These are phyloP conservation scores for Pyrocoelia pectoralis DNA, from an alignment of 2,888 invertebrate species.

Conservation along the genomic window DNA sequence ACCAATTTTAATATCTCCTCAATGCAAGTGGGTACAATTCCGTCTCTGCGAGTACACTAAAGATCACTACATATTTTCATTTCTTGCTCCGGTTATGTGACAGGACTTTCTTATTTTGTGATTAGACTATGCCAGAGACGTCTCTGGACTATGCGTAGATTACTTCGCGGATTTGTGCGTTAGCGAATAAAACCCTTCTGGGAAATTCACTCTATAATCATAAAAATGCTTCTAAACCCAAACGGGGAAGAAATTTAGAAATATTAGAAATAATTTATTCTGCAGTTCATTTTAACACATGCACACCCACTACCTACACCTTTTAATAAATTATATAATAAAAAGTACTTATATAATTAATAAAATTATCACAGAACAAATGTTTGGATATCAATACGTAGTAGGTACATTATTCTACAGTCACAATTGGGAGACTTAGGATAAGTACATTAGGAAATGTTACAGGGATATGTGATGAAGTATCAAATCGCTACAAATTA, in stretches of 20 bases:
- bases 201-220: too few species aligned
- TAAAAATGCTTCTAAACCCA: too few species aligned
- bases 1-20: too few species aligned
- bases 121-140: too few species aligned
- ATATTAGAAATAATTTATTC: constrained; percentile 9
- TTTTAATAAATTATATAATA: constrained; percentile 19
- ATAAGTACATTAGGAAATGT: constrained; percentile 18
- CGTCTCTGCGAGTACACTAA: too few species aligned
- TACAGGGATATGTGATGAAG: constrained; percentile 24
- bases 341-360: constrained; percentile 25
- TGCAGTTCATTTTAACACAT: background rate
- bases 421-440: constrained; percentile 14
- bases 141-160: too few species aligned
- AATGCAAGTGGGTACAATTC: too few species aligned
- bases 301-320: constrained; percentile 1
- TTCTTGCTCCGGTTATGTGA: too few species aligned
- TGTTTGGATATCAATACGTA: constrained; percentile 20
- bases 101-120: too few species aligned
- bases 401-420: constrained; percentile 6
- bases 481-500: constrained; percentile 16
- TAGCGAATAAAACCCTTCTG: too few species aligned
- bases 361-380: constrained; percentile 36
- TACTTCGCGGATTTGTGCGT: too few species aligned
- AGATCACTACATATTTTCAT: too few species aligned
- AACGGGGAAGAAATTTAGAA: background rate